These are phyloP conservation scores for Margarornis squamiger DNA, from an alignment of 2,797 vertebrate species.

Conservation along the genomic window DNA sequence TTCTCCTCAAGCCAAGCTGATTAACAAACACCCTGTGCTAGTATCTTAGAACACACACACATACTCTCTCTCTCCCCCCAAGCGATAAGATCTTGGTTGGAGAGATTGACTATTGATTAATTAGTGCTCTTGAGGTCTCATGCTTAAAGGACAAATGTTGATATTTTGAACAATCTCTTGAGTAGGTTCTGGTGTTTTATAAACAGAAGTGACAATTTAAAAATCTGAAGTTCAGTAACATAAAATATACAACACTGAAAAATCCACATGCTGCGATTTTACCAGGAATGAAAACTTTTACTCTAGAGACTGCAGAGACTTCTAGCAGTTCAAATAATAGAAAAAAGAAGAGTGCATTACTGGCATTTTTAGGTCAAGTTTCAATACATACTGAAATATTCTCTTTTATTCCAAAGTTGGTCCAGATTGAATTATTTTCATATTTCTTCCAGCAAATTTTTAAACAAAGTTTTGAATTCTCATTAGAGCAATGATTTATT, in stretches of 20 bases:
- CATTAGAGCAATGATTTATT: slow-evolving; percentile 22
- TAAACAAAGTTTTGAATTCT: slow-evolving; percentile 5
- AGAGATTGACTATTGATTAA: slow-evolving; percentile 16
- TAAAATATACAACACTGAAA: not conserved
- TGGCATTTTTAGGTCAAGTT: slow-evolving; percentile 60
- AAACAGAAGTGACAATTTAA: not conserved
- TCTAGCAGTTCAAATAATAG: slow-evolving; percentile 39
- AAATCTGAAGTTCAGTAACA: not conserved
- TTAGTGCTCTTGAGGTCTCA: not conserved
- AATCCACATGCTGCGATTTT: slow-evolving; percentile 4
- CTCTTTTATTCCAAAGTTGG: slow-evolving; percentile 29
- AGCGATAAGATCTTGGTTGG: not conserved
- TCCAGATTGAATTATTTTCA: slow-evolving; percentile 46
- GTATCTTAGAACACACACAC: not conserved
- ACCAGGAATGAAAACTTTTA: slow-evolving; percentile 25
- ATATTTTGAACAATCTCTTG: not conserved
- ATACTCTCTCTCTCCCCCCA: not conserved
- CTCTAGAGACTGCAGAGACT: slow-evolving; percentile 8
- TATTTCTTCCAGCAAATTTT: slow-evolving; percentile 46
- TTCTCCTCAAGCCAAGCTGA: not conserved
- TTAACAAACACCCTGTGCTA: not conserved
- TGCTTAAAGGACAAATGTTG: not conserved
- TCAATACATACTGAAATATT: slow-evolving; percentile 50
- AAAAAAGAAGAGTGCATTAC: slow-evolving; percentile 7
- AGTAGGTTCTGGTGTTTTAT: not conserved